phyloP scores from a whole-genome alignment of 2,113 vertebrate genomes.

The Sarotherodon lohbergeri region DNA sequence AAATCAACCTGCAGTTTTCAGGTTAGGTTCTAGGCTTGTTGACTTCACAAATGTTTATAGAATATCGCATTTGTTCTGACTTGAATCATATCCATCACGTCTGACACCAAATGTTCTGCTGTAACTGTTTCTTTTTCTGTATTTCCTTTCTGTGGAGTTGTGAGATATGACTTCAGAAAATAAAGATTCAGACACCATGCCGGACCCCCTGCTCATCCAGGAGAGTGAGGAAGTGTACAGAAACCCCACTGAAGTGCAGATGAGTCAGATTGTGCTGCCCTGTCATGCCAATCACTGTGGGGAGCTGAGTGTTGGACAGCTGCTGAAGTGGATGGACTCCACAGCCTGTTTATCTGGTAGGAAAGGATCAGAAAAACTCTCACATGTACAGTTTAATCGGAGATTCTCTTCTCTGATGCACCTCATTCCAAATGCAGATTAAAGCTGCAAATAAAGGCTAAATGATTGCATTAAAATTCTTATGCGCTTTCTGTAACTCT shows the following conservation, averaged over 20 bases:
- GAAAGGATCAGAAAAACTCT: background rate
- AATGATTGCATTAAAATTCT: background rate
- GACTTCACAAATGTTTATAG: background rate
- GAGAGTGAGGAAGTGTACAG: conserved; percentile 62
- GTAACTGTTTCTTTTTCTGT: background rate
- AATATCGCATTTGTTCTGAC: background rate
- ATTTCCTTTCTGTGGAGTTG: background rate
- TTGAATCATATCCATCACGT: background rate
- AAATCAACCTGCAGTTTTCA: background rate
- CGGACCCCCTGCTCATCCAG: conserved; percentile 43
- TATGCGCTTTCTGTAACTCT: background rate
- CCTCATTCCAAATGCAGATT: background rate
- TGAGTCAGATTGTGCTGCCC: conserved; percentile 95
- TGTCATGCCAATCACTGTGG: conserved; percentile 89
- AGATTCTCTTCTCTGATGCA: background rate
- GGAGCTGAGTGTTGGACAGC: conserved; percentile 87
- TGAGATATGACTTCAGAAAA: conserved; percentile 45
- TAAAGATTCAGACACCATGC: background rate
- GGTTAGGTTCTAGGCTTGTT: background rate
- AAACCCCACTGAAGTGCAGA: conserved; percentile 91
- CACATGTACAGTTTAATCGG: background rate
- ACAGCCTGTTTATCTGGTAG: conserved; percentile 91
- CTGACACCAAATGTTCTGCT: background rate
- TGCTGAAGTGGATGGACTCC: conserved; percentile 98
- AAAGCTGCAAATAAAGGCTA: background rate